A percentile compares a stretch with the other conserved stretches of the same genome.
Conservation (phyloP, 2,888 invertebrate genomes). For the Chydorus sphaericus region DNA sequence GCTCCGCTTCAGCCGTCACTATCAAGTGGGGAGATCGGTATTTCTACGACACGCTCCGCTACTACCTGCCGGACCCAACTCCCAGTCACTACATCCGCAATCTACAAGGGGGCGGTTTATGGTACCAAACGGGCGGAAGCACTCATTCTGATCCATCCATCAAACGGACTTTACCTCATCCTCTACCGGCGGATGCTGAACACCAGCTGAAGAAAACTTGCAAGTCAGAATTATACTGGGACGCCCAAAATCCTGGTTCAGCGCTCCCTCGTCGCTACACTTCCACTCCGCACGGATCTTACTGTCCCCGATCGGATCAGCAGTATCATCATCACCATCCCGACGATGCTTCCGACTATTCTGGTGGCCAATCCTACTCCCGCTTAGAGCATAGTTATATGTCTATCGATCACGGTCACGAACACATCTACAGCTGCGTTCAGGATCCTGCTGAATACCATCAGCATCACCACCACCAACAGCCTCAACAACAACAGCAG, state of each 20-base stretch:
- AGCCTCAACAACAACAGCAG: background rate
- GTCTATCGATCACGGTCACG: conserved; percentile 13
- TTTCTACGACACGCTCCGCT: conserved; percentile 85
- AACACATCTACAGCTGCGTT: conserved; percentile 13
- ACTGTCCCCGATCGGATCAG: background rate
- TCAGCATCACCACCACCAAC: background rate
- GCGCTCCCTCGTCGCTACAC: conserved; percentile 12
- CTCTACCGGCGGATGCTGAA: background rate
- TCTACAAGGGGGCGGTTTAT: conserved; percentile 9
- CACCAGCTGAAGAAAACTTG: background rate
- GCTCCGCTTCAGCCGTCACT: conserved; percentile 66
- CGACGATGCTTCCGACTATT: conserved; percentile 1
- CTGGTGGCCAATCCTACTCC: conserved; percentile 11
- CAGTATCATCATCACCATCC: background rate
- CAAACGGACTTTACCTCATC: conserved; percentile 1
- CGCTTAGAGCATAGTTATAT: conserved; percentile 15
- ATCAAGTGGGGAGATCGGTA: conserved; percentile 76
- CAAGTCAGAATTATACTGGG: background rate
- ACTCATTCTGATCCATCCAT: background rate
- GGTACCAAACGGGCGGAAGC: conserved; percentile 8
- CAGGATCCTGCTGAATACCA: conserved; percentile 7
- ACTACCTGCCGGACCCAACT: conserved; percentile 53
- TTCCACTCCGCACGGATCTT: conserved; percentile 7
- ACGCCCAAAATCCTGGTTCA: background rate
- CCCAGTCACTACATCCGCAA: conserved; percentile 13